Base-by-base conservation (phyloP, 2,888 invertebrate genomes). In the Rhaphigaster nebulosa region DNA sequence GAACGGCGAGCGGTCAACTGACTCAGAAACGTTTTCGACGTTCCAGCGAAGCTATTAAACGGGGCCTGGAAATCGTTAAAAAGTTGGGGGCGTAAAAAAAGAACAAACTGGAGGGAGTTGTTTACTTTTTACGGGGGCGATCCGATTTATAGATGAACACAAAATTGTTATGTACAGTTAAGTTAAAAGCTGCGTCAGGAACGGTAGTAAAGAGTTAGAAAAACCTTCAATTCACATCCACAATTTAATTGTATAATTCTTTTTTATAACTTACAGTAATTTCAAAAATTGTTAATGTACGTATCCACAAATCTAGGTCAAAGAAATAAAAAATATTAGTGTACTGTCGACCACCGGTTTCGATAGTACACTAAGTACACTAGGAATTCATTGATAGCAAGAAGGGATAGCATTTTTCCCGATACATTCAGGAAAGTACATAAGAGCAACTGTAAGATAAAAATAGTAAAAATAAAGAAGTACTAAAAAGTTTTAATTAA, bases 81-180 rank as follows among this genome's bases (percentile, higher is more conserved):
- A 76, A 76, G 70, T 76, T 76, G 38, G 38, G 70, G 70, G 38
- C 70, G 70, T 76, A 76, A 76, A 70, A 70, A 1, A 76, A 76
- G 70, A 76, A 76, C 34, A 76, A 76, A 76, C 70, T 76, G 38
- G 18, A 76, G 34, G 34, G 70, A 38, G 70, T 38, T 76, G 70
- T 76, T 76, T 38, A 38, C 20, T 34, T 29, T 76, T 76, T 76
- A 15, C 13, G 1, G 29, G 70, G 70, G 34, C 20, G 70, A 76
- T 76, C 70, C 70, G 70, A 76, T 76, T 76, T 76, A 76, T 76
- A 65, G 65, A 65, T 76, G 70, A 34, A 76, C 70, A 76, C 70
- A 76, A 76, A 76, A 6, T 76, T 76, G 70, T 76, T 76, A 20
- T 38, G 70, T 76, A 20, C 70, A 34, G 34, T 38, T 34, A 34